Base-by-base conservation (phyloP, 2,113 vertebrate species). In the Cheilinus undulatus region DNA sequence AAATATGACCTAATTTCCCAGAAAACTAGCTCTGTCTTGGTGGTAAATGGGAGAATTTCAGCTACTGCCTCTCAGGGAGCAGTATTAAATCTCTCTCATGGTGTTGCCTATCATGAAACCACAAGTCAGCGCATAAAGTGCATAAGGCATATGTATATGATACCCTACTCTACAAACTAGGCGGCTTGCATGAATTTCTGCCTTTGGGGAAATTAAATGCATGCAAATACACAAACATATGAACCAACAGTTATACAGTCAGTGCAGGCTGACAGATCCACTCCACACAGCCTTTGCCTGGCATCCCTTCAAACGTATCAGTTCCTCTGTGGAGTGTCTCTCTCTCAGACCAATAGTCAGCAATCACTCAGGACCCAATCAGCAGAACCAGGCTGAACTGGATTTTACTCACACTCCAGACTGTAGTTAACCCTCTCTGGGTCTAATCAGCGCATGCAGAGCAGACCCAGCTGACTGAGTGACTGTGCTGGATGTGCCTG, bases 361-460 rank as follows among this genome's bases (percentile, higher is more conserved):
- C 69, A 67, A 70, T 74, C 86, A 70, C 69, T 77, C 68, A 83
- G 84, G 80, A 69, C 59, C 82, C 62, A 92, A 91, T 90, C 88
- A 87, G 66, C 59, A 56, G 49, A 82, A 57, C 57, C 78, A 61
- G 65, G 49, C 68, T 72, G 54, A 20, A 59, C 45, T 52, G 42
- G 71, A 62, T 46, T 62, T 49, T 45, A 45, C 64, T 8, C 11
- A 62, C 14, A 52, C 73, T 83, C n/a, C 65, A 26, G 22, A 64
- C 50, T 69, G 34, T 48, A 69, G 59, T 54, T 46, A 68, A 58
- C 43, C 69, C 87, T 85, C 86, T 32, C 14, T 14, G 69, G 82
- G 57, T 83, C 85, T 89, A 78, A 89, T 91, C 89, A 91, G 63
- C 76, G 60, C 52, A 53, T 60, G 30, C 59, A 57, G 59, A 78